Evolutionary conservation across 2,888 invertebrate species (phyloP).

Genomic region (Drosophila anceps): DNA sequence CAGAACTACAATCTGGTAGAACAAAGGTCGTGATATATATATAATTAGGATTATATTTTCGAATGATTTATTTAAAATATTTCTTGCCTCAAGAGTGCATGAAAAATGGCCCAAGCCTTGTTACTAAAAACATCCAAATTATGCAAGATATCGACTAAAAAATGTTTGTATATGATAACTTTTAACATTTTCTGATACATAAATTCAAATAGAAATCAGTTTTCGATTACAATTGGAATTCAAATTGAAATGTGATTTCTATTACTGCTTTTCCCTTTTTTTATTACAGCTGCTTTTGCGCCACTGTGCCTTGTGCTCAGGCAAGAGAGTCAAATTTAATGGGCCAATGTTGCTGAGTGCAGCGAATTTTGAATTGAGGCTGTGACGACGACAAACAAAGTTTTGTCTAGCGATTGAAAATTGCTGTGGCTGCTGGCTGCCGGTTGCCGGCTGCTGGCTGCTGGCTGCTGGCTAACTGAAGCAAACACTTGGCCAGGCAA

Average conservation of each 20-base stretch:
- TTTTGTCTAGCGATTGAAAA: conserved; percentile 79
- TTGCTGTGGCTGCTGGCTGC: conserved; percentile 75
- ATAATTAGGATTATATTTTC: no score
- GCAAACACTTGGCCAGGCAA: conserved; percentile 63
- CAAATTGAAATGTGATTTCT: neutral
- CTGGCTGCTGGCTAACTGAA: conserved; percentile 37
- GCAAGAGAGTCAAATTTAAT: conserved; percentile 29
- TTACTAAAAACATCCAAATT: no score
- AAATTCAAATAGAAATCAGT: neutral
- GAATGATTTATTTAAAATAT: no score
- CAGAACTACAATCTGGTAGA: no score
- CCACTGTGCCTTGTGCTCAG: conserved; percentile 25
- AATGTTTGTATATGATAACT: no score
- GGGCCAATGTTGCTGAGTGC: conserved; percentile 70
- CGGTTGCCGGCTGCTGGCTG: conserved; percentile 49
- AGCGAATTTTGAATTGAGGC: conserved; percentile 60
- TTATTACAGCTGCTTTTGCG: neutral
- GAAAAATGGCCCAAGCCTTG: no score
- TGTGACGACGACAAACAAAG: conserved; percentile 66
- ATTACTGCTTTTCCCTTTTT: no score
- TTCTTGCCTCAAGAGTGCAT: no score
- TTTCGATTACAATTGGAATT: neutral
- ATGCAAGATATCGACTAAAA: no score
- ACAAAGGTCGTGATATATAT: no score
- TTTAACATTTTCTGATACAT: no score